Base-by-base conservation (phyloP, 2,888 invertebrate genomes). In the Myopa tessellatipennis region DNA sequence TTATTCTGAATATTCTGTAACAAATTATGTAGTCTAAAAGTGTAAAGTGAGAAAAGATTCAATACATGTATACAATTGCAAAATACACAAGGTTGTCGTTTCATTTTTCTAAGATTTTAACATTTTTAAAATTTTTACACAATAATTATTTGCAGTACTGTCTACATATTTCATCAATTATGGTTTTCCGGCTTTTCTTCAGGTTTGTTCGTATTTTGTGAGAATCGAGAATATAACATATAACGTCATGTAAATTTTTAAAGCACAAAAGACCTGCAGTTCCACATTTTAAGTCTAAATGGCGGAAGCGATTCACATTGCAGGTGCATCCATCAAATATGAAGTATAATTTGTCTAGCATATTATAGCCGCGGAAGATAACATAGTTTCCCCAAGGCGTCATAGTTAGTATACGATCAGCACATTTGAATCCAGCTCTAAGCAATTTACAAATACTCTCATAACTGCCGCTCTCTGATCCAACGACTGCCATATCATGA, bases 351-450 rank as follows among this genome's bases (percentile, higher is more conserved):
- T 80, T 76, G 3, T 77, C 52, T 4, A 71, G 78, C 8, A 52
- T 16, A 26, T 55, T 52, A 18, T 38, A 4, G 34, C 83, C 82
- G 60, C 81, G 83, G 70, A 89, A 89, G 2, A 87, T 84, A 0
- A 88, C 85, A 81, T 86, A 89, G 74, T 88, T 88, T 10, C 88
- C 88, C 88, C 88, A 88, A 3, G 88, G 88, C 1, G 89, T 88
- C 84, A 89, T 86, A 0, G 84, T 82, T 0, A 89, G 81, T 6
- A 87, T 81, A 12, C 89, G 86, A 82, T 87, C 87, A 61, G 87
- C 83, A n/a, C 84, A 84, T 12, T 83, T 83, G 38, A 89, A 88
- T 0, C 85, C 86, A 3, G 84, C 82, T 12, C 80, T 78, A 0
- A 89, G 78, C 34, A 88, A 73, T 16, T 85, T 85, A 5, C 83